phyloP scores from a whole-genome alignment of 2,797 vertebrate species.

The Macropodus opercularis region DNA sequence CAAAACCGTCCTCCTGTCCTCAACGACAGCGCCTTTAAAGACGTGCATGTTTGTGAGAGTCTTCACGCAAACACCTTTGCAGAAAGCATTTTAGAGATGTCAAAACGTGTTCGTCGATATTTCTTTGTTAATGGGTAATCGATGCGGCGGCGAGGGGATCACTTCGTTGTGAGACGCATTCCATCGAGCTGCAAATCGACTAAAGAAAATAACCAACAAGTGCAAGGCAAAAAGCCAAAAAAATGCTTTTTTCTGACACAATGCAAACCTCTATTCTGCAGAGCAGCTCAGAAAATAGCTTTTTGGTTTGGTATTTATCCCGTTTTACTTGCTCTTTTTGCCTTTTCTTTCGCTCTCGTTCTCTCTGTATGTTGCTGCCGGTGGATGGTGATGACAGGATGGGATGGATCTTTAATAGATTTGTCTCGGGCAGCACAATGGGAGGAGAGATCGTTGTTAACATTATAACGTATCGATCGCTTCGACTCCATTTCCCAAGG shows the following conservation, averaged over 20 bases:
- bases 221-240: conserved; percentile 19
- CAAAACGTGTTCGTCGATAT: conserved; percentile 59
- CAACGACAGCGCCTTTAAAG: conserved; percentile 12
- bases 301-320: conserved; percentile 52
- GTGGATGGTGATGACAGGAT: conserved; percentile 60
- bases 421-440: conserved; percentile 76
- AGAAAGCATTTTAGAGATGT: conserved; percentile 29
- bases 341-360: conserved; percentile 21
- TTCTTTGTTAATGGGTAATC: conserved; percentile 63
- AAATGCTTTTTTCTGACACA: conserved; percentile 36
- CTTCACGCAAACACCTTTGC: conserved; percentile 35
- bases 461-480: conserved; percentile 83
- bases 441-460: conserved; percentile 78
- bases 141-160: conserved; percentile 49
- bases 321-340: conserved; percentile 10
- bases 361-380: conserved; percentile 51
- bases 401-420: conserved; percentile 77
- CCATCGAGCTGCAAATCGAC: conserved; percentile 60
- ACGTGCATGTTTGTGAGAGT: conserved; percentile 27
- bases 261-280: conserved; percentile 25
- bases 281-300: conserved; percentile 35
- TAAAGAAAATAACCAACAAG: conserved; percentile 42
- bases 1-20: conserved; percentile 15
- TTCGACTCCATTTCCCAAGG: conserved; percentile 76
- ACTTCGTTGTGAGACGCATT: conserved; percentile 46